Evolutionary conservation across 30 jellyfish, hydroid and myxozoan genomes (phyloP).

Genomic region (Turritopsis rubra): DNA sequence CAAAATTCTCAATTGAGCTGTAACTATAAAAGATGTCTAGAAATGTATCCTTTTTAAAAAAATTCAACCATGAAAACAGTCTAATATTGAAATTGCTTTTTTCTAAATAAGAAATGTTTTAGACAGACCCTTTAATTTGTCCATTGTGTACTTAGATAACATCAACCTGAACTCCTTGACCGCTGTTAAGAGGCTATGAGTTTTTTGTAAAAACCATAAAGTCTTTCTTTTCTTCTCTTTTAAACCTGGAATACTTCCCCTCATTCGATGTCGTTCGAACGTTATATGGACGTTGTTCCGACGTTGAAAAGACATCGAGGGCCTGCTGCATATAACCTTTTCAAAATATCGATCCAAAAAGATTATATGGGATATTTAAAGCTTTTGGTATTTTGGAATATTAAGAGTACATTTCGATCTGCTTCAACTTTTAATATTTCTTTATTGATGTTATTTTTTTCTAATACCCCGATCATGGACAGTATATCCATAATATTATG

Average conservation of each 20-base stretch:
- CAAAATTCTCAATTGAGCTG: not conserved
- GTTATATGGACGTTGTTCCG: too few species aligned
- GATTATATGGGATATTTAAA: too few species aligned
- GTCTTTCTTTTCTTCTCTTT: not conserved
- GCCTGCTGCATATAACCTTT: too few species aligned
- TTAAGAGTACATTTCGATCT: too few species aligned
- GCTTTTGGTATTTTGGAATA: too few species aligned
- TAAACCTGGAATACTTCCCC: not conserved
- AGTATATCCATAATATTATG: not conserved
- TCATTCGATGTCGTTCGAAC: too few species aligned
- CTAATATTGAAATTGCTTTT: not conserved
- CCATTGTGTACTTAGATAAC: not conserved
- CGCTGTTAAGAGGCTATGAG: not conserved
- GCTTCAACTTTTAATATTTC: not conserved
- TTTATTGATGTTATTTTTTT: not conserved
- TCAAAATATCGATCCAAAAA: too few species aligned
- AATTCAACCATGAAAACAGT: not conserved
- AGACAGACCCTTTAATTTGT: not conserved
- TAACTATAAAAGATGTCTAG: not conserved
- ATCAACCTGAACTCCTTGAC: not conserved
- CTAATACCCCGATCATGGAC: not conserved
- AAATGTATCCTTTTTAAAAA: not conserved
- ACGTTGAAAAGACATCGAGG: too few species aligned
- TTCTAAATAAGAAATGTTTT: not conserved
- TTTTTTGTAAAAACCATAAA: not conserved